phyloP scores from a whole-genome alignment of 1,140 invertebrate genomes.

The Caenorhabditis tropicalis region DNA sequence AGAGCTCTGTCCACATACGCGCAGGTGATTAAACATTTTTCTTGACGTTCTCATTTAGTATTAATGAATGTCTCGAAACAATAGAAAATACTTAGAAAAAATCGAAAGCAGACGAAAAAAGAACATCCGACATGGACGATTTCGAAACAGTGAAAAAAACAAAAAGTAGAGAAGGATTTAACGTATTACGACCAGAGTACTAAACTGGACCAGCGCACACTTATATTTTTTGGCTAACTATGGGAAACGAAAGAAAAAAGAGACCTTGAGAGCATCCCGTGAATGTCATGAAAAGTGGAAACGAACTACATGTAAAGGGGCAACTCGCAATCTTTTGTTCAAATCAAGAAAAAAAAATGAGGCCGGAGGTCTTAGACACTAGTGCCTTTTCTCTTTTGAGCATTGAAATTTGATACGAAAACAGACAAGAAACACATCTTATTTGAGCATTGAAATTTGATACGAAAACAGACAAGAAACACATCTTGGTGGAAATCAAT shows the following conservation, averaged over 20 bases:
- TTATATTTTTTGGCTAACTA: not conserved
- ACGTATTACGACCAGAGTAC: not conserved
- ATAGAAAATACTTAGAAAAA: not conserved
- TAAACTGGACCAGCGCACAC: not conserved
- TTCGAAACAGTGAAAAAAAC: not conserved
- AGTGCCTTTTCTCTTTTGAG: not conserved
- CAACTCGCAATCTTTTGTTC: slow-evolving; percentile 4
- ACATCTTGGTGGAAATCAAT: not conserved
- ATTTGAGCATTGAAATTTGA: slow-evolving; percentile 17
- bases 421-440: not conserved
- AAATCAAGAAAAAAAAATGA: not conserved
- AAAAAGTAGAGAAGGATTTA: not conserved
- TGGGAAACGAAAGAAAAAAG: not conserved
- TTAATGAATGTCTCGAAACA: not conserved
- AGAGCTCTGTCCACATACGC: not conserved
- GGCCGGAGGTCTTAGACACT: not conserved
- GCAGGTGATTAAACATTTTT: not conserved
- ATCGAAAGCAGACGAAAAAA: not conserved
- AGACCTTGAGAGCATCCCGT: not conserved
- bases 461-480: not conserved
- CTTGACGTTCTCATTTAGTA: not conserved
- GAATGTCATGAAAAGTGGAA: not conserved
- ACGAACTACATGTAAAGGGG: not conserved
- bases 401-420: slow-evolving; percentile 19
- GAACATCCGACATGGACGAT: not conserved